phyloP scores from a whole-genome alignment of 2,888 invertebrate genomes.

The Apotomis capreana region DNA sequence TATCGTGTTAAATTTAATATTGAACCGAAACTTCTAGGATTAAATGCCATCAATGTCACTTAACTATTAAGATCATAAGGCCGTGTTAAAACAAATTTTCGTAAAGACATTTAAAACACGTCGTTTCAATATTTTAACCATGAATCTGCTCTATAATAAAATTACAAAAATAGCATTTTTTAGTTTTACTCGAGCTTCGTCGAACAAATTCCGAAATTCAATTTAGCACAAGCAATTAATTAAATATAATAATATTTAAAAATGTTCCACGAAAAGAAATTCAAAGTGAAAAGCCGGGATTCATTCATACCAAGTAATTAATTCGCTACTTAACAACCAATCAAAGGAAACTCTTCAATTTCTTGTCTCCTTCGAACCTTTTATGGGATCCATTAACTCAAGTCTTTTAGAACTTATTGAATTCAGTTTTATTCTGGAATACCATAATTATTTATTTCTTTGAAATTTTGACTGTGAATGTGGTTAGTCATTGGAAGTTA shows the following conservation, averaged over 20 bases:
- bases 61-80: too few relatives aligned
- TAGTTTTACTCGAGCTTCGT: background rate
- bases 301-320: slow-evolving; percentile 45
- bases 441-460: background rate
- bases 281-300: slow-evolving; percentile 4
- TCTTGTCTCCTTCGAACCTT: slow-evolving; percentile 46
- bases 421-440: slow-evolving; percentile 7
- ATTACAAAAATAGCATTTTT: background rate
- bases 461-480: background rate
- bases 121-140: too few relatives aligned
- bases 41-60: too few relatives aligned
- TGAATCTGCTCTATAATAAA: too few relatives aligned
- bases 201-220: background rate
- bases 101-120: too few relatives aligned
- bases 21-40: too few relatives aligned
- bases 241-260: slow-evolving; percentile 32
- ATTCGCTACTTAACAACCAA: slow-evolving; percentile 51
- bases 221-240: slow-evolving; percentile 38
- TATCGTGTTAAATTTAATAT: too few relatives aligned
- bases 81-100: too few relatives aligned
- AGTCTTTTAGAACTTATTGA: slow-evolving; percentile 39
- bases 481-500: too few relatives aligned
- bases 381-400: slow-evolving; percentile 47
- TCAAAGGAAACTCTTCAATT: slow-evolving; percentile 48
- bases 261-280: slow-evolving; percentile 9